Conservation (phyloP, 2,888 invertebrate genomes). For the Troides oblongomaculatus region DNA sequence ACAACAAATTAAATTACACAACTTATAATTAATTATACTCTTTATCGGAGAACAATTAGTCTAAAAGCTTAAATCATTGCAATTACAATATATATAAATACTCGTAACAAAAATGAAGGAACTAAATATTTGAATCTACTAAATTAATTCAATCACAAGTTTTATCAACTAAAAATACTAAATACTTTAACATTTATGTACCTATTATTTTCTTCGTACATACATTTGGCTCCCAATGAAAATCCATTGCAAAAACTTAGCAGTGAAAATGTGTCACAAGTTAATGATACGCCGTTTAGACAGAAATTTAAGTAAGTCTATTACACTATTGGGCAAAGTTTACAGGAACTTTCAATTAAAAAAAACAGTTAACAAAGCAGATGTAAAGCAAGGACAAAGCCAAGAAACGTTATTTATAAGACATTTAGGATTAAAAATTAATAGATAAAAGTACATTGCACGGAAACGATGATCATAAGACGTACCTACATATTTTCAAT, state of each 20-base stretch:
- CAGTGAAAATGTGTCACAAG: slow-evolving; percentile 31
- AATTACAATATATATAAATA: slow-evolving; percentile 72
- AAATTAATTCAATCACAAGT: slow-evolving; percentile 69
- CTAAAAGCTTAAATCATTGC: slow-evolving; percentile 66
- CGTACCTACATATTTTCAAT: slow-evolving; percentile 43
- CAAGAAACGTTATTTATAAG: slow-evolving; percentile 17
- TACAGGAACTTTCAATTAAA: slow-evolving; percentile 36
- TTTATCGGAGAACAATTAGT: slow-evolving; percentile 73
- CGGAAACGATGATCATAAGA: slow-evolving; percentile 19
- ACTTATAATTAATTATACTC: slow-evolving; percentile 73
- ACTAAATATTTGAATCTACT: slow-evolving; percentile 75
- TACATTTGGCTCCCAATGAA: slow-evolving; percentile 74
- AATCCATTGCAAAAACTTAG: slow-evolving; percentile 37
- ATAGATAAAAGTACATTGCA: slow-evolving; percentile 18
- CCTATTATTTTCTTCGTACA: slow-evolving; percentile 64
- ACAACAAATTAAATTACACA: slow-evolving; percentile 78
- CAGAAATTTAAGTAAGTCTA: slow-evolving; percentile 14
- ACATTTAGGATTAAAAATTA: not conserved
- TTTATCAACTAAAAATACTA: slow-evolving; percentile 64
- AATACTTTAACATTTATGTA: slow-evolving; percentile 61
- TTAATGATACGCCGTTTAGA: slow-evolving; percentile 17
- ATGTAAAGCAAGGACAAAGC: slow-evolving; percentile 16
- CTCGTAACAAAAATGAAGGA: slow-evolving; percentile 76
- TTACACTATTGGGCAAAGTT: slow-evolving; percentile 29
- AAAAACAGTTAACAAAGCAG: slow-evolving; percentile 16